Evolutionary conservation across 2,113 vertebrate species (phyloP).

Genomic region (Tyto alba): DNA sequence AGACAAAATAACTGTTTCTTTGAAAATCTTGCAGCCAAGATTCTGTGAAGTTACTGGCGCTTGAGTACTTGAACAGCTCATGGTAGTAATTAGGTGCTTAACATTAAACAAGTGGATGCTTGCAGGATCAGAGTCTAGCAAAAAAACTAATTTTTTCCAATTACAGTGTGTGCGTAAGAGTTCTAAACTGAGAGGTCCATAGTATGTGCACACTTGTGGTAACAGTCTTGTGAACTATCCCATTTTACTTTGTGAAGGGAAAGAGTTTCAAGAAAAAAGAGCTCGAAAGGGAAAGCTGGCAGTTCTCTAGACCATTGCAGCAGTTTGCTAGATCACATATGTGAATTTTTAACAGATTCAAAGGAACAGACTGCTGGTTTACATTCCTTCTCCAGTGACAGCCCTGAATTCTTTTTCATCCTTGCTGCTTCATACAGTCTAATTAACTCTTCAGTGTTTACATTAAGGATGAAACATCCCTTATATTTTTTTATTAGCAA

Average conservation of each 20-base stretch:
- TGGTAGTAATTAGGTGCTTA: not conserved
- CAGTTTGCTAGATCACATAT: not conserved
- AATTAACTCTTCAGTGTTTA: conserved; percentile 70
- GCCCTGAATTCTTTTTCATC: conserved; percentile 22
- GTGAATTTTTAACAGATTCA: not conserved
- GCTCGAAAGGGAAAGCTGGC: not conserved
- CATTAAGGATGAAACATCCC: conserved; percentile 61
- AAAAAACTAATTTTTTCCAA: not conserved
- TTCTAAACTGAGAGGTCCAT: not conserved
- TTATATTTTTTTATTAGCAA: not conserved
- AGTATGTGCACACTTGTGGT: not conserved
- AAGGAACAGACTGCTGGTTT: conserved; percentile 22
- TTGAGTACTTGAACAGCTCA: not conserved
- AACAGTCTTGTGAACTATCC: not conserved
- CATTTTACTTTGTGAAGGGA: not conserved
- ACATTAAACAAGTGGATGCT: not conserved
- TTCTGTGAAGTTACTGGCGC: not conserved
- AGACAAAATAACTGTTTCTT: not conserved
- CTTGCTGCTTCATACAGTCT: conserved; percentile 35
- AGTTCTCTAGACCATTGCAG: not conserved
- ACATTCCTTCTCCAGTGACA: conserved; percentile 27
- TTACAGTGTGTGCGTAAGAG: not conserved
- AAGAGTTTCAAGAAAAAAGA: not conserved
- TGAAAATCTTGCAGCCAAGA: not conserved
- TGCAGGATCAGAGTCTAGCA: not conserved